A percentile compares a stretch with the other conserved stretches of the same genome.
Evolutionary conservation across 2,888 invertebrate genomes (phyloP).

Genomic region (Alsophila aescularia): DNA sequence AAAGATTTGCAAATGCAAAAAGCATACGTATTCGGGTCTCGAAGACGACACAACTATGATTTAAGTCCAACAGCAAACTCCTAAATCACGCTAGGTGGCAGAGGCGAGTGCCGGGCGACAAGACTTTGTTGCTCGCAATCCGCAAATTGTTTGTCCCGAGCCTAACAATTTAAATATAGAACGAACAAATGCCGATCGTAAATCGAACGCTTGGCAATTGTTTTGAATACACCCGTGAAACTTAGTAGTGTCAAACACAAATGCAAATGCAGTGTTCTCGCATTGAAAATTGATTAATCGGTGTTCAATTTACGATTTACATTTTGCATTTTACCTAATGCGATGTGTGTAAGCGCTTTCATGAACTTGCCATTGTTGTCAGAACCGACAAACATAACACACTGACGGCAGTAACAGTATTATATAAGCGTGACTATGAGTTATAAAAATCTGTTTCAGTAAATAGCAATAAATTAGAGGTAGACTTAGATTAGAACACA

Average conservation of each 20-base stretch:
- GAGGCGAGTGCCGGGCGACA: slow-evolving; percentile 68
- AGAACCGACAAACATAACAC: slow-evolving; percentile 34
- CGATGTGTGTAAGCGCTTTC: slow-evolving; percentile 50
- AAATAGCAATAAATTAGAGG: slow-evolving; percentile 46
- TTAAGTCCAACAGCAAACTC: slow-evolving; percentile 69
- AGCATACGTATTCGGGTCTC: slow-evolving; percentile 66
- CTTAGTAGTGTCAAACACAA: slow-evolving; percentile 61
- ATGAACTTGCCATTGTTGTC: slow-evolving; percentile 40
- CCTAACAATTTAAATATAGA: slow-evolving; percentile 82
- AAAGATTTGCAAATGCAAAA: slow-evolving; percentile 62
- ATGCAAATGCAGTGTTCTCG: slow-evolving; percentile 57
- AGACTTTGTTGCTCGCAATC: slow-evolving; percentile 74
- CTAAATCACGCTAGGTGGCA: slow-evolving; percentile 78
- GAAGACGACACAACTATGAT: slow-evolving; percentile 73
- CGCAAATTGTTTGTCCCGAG: slow-evolving; percentile 81
- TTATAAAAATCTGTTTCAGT: slow-evolving; percentile 32
- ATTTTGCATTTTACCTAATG: slow-evolving; percentile 51
- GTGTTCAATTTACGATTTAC: slow-evolving; percentile 47
- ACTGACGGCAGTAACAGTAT: slow-evolving; percentile 46
- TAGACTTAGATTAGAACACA: slow-evolving; percentile 47
- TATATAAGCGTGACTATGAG: slow-evolving; percentile 32
- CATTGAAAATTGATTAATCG: slow-evolving; percentile 71
- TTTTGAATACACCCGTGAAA: slow-evolving; percentile 75
- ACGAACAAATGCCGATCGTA: slow-evolving; percentile 78
- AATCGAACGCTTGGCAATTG: slow-evolving; percentile 76